These are phyloP conservation scores for Clitarchus hookeri DNA, from an alignment of 2,888 invertebrate genomes.

Conservation along the genomic window DNA sequence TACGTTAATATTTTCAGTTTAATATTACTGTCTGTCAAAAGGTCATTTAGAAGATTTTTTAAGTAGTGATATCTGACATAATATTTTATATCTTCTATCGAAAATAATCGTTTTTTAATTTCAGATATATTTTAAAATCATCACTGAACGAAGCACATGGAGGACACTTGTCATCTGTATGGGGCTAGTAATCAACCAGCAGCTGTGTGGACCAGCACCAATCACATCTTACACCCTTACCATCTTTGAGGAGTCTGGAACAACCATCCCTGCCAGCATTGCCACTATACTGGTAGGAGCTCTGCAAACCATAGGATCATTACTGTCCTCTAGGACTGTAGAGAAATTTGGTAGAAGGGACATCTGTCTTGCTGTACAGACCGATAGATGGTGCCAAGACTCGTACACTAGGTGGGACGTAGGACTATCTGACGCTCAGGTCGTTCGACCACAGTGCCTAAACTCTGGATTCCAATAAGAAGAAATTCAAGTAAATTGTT, in stretches of 20 bases:
- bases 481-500: too few relatives aligned
- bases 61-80: too few relatives aligned
- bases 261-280: not conserved
- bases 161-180: not conserved
- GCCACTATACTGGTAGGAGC: constrained; percentile 3
- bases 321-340: not conserved
- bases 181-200: not conserved
- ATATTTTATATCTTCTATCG: too few relatives aligned
- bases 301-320: not conserved
- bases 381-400: too few relatives aligned
- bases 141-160: not conserved
- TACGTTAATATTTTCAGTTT: too few relatives aligned
- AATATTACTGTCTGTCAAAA: too few relatives aligned
- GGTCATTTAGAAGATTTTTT: too few relatives aligned
- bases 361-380: too few relatives aligned
- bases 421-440: too few relatives aligned
- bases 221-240: not conserved
- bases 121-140: not conserved
- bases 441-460: too few relatives aligned
- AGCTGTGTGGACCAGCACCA: not conserved
- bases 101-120: not conserved
- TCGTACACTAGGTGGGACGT: too few relatives aligned
- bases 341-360: not conserved
- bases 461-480: too few relatives aligned
- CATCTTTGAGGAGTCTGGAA: not conserved